A percentile compares a stretch with the other conserved stretches of the same genome.
phyloP scores from a whole-genome alignment of 2,888 invertebrate genomes.

The Zygaena filipendulae region DNA sequence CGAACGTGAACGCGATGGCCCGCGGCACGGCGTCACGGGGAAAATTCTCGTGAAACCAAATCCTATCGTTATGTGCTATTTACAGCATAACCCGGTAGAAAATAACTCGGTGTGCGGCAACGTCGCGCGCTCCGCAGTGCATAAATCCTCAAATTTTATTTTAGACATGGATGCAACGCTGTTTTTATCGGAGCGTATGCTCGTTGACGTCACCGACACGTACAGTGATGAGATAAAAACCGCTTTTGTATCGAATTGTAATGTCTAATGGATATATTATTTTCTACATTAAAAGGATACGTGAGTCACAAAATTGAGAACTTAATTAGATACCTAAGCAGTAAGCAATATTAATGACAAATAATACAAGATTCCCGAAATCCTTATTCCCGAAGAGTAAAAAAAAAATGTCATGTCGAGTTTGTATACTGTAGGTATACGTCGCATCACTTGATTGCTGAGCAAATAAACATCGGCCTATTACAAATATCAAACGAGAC shows the following conservation, averaged over 20 bases:
- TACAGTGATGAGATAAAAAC: too few relatives aligned
- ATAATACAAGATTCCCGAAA: too few relatives aligned
- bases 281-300: constrained; percentile 17
- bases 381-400: too few relatives aligned
- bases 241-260: too few relatives aligned
- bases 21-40: constrained; percentile 52
- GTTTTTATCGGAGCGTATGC: constrained; percentile 29
- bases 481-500: constrained; percentile 31
- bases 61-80: constrained; percentile 68
- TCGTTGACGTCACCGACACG: constrained; percentile 24
- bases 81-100: constrained; percentile 66
- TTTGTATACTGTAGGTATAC: too few relatives aligned
- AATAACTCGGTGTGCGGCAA: constrained; percentile 63
- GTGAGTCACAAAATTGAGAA: too few relatives aligned
- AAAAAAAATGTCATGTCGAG: too few relatives aligned
- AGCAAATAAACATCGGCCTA: constrained; percentile 32
- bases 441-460: too few relatives aligned
- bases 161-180: constrained; percentile 50
- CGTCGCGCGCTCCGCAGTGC: constrained; percentile 56
- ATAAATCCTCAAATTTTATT: constrained; percentile 65
- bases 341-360: too few relatives aligned
- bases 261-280: too few relatives aligned
- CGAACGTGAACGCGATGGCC: constrained; percentile 39
- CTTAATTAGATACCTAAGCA: too few relatives aligned
- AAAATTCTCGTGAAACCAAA: constrained; percentile 67